Percentiles rank a stretch among this genome's conserved stretches.
phyloP scores from a whole-genome alignment of 2,113 vertebrate species.

The Leptobrachium ailaonicum region DNA sequence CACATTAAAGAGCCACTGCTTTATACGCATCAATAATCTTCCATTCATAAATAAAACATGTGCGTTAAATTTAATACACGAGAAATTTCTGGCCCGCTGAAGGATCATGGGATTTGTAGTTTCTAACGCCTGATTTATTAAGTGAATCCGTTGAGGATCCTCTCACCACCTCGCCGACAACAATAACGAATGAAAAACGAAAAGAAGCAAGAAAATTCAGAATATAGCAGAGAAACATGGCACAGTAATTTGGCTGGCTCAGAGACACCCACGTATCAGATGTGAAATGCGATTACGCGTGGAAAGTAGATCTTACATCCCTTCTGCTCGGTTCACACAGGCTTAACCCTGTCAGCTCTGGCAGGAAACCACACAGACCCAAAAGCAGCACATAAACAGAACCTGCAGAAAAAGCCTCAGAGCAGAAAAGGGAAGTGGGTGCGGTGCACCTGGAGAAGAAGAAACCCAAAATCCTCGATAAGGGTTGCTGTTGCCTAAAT shows the following conservation, averaged over 20 bases:
- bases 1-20: no score
- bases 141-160: not conserved
- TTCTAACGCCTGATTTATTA: not conserved
- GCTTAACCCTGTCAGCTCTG: slow-evolving; percentile 8
- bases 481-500: no score
- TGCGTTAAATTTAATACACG: no score
- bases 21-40: no score
- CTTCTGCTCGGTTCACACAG: slow-evolving; percentile 19
- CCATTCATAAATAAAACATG: no score
- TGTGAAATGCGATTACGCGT: slow-evolving; percentile 26
- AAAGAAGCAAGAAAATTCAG: not conserved
- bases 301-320: slow-evolving; percentile 40
- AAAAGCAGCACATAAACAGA: no score
- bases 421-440: no score
- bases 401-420: no score
- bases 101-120: not conserved
- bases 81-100: no score
- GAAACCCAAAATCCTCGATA: no score
- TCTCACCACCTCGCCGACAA: not conserved
- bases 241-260: slow-evolving; percentile 25
- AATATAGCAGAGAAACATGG: slow-evolving; percentile 21
- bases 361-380: no score
- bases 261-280: slow-evolving; percentile 45
- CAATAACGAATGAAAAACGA: not conserved
- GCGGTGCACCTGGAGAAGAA: no score